Percentiles rank a stretch among this genome's conserved stretches.
Evolutionary conservation across 1,140 invertebrate species (phyloP).

Genomic region (Drosophila chauvacae): DNA sequence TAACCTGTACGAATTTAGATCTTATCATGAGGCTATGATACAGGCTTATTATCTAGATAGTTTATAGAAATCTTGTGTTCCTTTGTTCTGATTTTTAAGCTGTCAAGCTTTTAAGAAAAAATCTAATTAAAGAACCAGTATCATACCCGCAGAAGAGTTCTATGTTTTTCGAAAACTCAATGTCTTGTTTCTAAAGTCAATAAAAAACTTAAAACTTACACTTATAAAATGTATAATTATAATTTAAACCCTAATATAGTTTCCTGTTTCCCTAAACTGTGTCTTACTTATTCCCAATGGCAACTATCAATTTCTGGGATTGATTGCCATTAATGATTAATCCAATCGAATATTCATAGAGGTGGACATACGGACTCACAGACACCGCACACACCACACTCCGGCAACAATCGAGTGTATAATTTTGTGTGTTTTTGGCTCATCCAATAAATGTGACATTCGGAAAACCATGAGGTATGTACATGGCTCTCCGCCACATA

Average conservation of each 20-base stretch:
- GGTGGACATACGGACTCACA: not conserved
- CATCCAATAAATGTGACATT: slow-evolving; percentile 71
- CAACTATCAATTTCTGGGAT: slow-evolving; percentile 44
- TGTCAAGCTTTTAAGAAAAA: no score
- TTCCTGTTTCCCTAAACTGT: not conserved
- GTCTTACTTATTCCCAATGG: slow-evolving; percentile 1
- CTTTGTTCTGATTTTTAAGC: no score
- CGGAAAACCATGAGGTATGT: slow-evolving; percentile 61
- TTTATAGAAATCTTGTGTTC: no score
- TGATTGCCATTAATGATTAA: slow-evolving; percentile 57
- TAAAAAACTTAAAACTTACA: not conserved
- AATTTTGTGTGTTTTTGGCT: slow-evolving; percentile 48
- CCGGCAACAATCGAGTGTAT: slow-evolving; percentile 11
- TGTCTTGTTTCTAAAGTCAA: not conserved
- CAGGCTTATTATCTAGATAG: not conserved
- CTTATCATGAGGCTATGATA: not conserved
- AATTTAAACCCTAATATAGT: no score
- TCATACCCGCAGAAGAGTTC: no score
- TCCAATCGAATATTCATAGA: slow-evolving; percentile 30
- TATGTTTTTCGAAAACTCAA: not conserved
- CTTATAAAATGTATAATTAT: no score
- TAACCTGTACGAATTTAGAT: not conserved
- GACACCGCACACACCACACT: not conserved
- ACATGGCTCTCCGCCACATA: slow-evolving; percentile 10
- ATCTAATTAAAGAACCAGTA: no score